Base-by-base conservation (phyloP, 2,797 vertebrate species). In the Cetoscarus ocellatus region DNA sequence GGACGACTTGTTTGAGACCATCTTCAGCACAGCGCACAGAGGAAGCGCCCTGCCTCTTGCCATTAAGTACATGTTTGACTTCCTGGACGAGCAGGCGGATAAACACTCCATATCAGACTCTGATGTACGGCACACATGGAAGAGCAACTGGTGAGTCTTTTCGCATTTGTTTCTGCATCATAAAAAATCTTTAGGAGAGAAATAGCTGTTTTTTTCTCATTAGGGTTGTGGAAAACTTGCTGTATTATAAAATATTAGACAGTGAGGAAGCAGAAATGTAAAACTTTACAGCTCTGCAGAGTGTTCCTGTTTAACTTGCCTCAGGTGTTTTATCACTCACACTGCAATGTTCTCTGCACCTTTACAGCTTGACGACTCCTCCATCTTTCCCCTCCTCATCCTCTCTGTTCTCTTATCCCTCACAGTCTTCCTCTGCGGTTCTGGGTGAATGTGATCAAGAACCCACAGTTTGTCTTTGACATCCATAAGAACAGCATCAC, bases 401-500 rank as follows among this genome's bases (percentile, higher is more conserved):
- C 17, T 10, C 18, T 15, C 10, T 50, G 17, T 52, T 61, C 42
- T 69, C 48, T 77, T 44, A 15, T 36, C 70, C 45, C 38, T 18
- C 40, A 19, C 86, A 98, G 98, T 94, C 95, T 99, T 93, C 98
- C 98, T 35, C 90, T 99, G 90, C 95, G 97, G 90, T 99, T 99
- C 94, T 99, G 98, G 98, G 98, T 99, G 91, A 99, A 99, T 7
- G 98, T 99, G 88, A 99, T 99, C 93, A 99, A 99, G 95, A 99
- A 99, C 86, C 98, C 98, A 0, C 98, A 99, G 95, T 99, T 99
- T 72, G 98, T 99, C 76, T 99, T 99, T 1, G 98, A 99, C 94
- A 99, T 99, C 91, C 98, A 99, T 90, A 99, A 99, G 96, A 99
- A 96, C 95, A 99, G 98, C 93, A 99, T 99, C 78, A 99, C 98